Conservation (phyloP, 2,113 vertebrate genomes). For the Megaleporinus macrocephalus region DNA sequence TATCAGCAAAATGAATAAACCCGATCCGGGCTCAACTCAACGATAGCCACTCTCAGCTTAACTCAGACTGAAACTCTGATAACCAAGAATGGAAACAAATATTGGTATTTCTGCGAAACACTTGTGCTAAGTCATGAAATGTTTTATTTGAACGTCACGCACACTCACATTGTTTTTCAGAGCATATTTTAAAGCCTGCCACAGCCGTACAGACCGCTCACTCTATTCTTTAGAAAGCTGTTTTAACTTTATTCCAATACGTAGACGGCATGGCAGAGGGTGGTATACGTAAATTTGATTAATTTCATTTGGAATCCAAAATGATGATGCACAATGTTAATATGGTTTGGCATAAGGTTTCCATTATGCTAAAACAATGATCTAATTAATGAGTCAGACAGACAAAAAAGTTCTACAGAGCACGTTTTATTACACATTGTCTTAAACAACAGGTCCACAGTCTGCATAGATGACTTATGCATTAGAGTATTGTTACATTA, state of each 20-base stretch:
- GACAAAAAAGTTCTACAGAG: not conserved
- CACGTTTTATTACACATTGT: conserved; percentile 4
- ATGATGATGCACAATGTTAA: not conserved
- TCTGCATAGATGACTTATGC: not conserved
- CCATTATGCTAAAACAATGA: not conserved
- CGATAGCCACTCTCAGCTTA: conserved; percentile 20
- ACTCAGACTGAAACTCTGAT: conserved; percentile 46
- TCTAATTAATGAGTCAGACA: not conserved
- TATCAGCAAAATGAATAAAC: conserved; percentile 46
- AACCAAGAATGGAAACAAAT: conserved; percentile 40
- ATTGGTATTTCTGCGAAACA: conserved; percentile 46
- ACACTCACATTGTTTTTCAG: conserved; percentile 1
- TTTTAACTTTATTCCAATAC: too few species aligned
- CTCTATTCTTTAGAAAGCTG: not conserved
- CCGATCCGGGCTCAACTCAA: not conserved
- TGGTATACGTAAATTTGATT: not conserved
- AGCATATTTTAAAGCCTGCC: not conserved
- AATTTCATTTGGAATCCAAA: not conserved
- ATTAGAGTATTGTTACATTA: not conserved
- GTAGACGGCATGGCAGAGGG: too few species aligned
- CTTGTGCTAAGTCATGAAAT: conserved; percentile 46
- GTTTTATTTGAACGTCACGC: not conserved
- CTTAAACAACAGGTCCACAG: not conserved
- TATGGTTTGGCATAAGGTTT: not conserved
- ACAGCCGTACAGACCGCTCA: not conserved